phyloP scores from a whole-genome alignment of 64 coral and sea anemone species.

The Montipora sp. region DNA sequence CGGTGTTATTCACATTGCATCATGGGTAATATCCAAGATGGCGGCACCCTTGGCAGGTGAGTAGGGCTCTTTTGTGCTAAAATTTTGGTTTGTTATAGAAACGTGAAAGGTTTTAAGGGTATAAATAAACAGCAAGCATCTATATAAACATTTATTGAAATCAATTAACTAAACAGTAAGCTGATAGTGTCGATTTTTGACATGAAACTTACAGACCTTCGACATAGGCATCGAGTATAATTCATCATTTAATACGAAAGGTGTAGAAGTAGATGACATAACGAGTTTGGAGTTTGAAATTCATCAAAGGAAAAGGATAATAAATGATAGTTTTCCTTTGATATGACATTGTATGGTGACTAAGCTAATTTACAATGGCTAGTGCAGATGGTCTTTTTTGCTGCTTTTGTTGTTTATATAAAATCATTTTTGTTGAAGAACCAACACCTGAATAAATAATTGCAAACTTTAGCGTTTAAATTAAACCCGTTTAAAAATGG shows the following conservation, averaged over 20 bases:
- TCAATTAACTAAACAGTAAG: neutral
- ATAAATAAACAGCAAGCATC: conserved; percentile 19
- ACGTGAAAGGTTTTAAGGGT: neutral
- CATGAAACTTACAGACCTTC: neutral
- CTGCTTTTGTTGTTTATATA: neutral
- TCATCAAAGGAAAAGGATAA: neutral
- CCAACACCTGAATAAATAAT: conserved; percentile 24
- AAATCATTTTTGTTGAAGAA: too few species aligned
- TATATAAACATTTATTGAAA: neutral
- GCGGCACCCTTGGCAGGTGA: too few species aligned
- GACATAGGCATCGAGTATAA: conserved; percentile 8
- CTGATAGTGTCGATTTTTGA: neutral
- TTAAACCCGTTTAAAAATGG: conserved; percentile 7
- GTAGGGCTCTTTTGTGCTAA: too few species aligned
- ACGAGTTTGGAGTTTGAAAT: neutral
- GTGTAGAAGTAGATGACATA: neutral
- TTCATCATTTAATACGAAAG: conserved; percentile 22
- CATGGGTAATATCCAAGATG: too few species aligned
- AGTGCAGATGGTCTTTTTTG: neutral
- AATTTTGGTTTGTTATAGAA: too few species aligned
- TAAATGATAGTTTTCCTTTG: neutral
- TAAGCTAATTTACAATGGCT: neutral
- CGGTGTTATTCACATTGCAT: too few species aligned
- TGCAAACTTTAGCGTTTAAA: conserved; percentile 12
- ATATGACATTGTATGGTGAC: neutral